phyloP scores from a whole-genome alignment of 2,888 invertebrate genomes.

The Papilio elwesi region DNA sequence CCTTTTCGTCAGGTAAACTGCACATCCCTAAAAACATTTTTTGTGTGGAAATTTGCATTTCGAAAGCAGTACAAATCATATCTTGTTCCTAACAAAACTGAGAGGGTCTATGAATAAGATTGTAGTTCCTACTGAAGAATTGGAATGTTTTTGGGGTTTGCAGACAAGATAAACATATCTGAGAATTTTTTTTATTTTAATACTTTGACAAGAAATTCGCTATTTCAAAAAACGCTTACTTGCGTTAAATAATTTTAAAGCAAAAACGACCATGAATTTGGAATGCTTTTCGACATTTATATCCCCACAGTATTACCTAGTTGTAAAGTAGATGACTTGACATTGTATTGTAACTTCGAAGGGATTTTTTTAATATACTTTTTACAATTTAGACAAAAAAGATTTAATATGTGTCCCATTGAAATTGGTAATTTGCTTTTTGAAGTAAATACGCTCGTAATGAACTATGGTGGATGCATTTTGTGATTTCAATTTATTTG shows the following conservation, averaged over 20 bases:
- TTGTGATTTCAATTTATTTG: too few relatives aligned
- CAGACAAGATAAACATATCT: slow-evolving; percentile 12
- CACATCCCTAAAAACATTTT: slow-evolving; percentile 18
- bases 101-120: slow-evolving; percentile 10
- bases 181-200: slow-evolving; percentile 20
- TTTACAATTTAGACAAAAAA: slow-evolving; percentile 7
- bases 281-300: slow-evolving; percentile 10
- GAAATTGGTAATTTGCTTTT: too few relatives aligned
- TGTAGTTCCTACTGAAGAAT: slow-evolving; percentile 14
- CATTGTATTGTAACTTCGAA: slow-evolving; percentile 24
- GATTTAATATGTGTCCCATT: too few relatives aligned
- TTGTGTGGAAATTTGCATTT: neutral
- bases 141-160: slow-evolving; percentile 14
- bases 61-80: slow-evolving; percentile 6
- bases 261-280: neutral
- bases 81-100: slow-evolving; percentile 13
- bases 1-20: slow-evolving; percentile 6
- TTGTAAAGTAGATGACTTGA: slow-evolving; percentile 31
- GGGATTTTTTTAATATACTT: slow-evolving; percentile 11
- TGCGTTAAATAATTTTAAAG: slow-evolving; percentile 10
- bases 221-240: slow-evolving; percentile 11
- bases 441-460: too few relatives aligned
- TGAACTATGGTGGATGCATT: too few relatives aligned
- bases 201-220: slow-evolving; percentile 4
- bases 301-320: slow-evolving; percentile 40